Conservation (phyloP, 1,140 invertebrate genomes). For the Metaphire vulgaris region DNA sequence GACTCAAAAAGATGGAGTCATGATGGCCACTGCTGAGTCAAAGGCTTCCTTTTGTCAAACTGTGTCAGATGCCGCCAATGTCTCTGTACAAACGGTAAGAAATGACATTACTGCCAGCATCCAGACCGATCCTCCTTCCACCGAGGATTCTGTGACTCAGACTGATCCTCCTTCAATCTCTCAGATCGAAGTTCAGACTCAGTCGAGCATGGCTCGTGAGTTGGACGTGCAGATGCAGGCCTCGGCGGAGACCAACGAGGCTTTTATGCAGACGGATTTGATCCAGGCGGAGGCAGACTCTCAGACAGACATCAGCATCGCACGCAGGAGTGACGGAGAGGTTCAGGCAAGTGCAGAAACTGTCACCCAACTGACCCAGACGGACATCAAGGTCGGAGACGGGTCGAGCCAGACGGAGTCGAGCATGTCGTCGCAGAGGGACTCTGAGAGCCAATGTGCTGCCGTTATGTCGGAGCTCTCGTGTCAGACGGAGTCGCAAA, state of each 20-base stretch:
- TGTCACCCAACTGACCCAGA: neutral
- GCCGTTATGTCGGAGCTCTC: conserved; percentile 4
- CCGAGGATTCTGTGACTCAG: neutral
- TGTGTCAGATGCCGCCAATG: neutral
- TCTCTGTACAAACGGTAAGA: neutral
- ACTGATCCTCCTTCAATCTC: neutral
- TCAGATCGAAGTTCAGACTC: conserved; percentile 11
- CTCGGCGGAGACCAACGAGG: neutral
- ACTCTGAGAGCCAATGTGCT: conserved; percentile 12
- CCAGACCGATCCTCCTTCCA: neutral
- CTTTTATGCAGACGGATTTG: conserved; percentile 15
- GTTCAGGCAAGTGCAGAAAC: conserved; percentile 11
- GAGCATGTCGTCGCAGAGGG: neutral
- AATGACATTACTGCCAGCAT: neutral
- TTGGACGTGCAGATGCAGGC: conserved; percentile 20
- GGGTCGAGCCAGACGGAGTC: neutral
- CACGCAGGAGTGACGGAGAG: neutral
- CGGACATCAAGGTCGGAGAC: neutral
- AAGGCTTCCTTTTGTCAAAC: neutral
- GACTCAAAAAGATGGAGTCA: neutral
- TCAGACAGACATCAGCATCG: conserved; percentile 10
- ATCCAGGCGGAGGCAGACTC: neutral
- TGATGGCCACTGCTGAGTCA: neutral
- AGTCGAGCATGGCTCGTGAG: conserved; percentile 20
- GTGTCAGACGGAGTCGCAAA: conserved; percentile 13